Evolutionary conservation across 1,140 invertebrate genomes (phyloP).

Genomic region (Hycleus phaleratus): DNA sequence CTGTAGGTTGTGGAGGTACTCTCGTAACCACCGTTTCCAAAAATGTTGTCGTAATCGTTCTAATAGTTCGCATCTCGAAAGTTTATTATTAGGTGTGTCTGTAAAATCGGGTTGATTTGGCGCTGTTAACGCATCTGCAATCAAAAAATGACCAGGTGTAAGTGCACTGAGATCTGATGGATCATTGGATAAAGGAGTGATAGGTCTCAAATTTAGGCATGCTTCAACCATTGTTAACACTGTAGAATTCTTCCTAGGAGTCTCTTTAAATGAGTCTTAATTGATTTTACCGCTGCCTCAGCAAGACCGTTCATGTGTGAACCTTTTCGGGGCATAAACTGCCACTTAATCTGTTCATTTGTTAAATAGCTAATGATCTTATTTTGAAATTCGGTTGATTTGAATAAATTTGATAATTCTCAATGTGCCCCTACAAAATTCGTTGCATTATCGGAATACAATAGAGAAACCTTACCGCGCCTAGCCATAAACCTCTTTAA

Average conservation of each 20-base stretch:
- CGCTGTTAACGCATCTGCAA: constrained; percentile 17
- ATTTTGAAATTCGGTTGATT: not conserved
- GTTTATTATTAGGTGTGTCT: not conserved
- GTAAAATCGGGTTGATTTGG: constrained; percentile 1
- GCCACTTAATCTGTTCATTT: not conserved
- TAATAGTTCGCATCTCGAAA: constrained; percentile 4
- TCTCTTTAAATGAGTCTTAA: constrained; percentile 23
- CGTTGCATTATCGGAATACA: constrained; percentile 34
- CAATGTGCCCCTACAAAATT: constrained; percentile 34
- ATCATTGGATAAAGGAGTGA: constrained; percentile 21
- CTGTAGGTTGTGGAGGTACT: constrained; percentile 19
- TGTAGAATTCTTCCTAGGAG: no score
- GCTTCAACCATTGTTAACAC: constrained; percentile 21
- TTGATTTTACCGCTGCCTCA: constrained; percentile 32
- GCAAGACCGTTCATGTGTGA: constrained; percentile 23
- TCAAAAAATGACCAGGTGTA: constrained; percentile 22
- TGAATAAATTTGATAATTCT: constrained; percentile 19
- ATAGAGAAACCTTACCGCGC: constrained; percentile 25
- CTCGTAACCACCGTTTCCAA: constrained; percentile 10
- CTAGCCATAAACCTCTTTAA: constrained; percentile 38
- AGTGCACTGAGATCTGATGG: constrained; percentile 21
- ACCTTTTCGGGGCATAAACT: not conserved
- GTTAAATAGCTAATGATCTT: not conserved
- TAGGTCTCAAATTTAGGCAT: constrained; percentile 22
- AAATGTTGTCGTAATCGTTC: constrained; percentile 11